Conservation (phyloP, 2,797 vertebrate species). For the Tinamus major region DNA sequence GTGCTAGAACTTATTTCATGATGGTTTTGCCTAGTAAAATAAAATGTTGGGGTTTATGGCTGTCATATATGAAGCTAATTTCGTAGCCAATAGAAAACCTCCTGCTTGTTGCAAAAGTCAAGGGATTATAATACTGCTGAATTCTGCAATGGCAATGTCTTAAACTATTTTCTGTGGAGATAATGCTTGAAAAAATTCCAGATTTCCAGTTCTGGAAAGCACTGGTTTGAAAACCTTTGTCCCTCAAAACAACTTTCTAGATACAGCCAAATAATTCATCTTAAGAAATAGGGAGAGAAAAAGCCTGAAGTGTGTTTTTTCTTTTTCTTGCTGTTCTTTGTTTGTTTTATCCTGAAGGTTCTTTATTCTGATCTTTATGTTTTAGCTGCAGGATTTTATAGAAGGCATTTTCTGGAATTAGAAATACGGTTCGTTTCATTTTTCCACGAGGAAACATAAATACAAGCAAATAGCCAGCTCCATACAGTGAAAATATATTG, state of each 20-base stretch:
- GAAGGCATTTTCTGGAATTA: not conserved
- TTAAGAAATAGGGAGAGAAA: not conserved
- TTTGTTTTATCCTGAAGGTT: not conserved
- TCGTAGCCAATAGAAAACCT: not conserved
- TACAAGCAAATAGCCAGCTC: conserved; percentile 7
- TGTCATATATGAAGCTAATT: not conserved
- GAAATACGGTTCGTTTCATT: not conserved
- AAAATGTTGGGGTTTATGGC: not conserved
- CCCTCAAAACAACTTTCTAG: not conserved
- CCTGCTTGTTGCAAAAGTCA: not conserved
- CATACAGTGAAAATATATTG: not conserved
- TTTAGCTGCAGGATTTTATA: not conserved
- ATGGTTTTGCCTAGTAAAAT: not conserved
- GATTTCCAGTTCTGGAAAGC: not conserved
- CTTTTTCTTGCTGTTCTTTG: no score
- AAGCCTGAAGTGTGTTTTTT: no score
- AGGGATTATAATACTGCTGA: conserved; percentile 1
- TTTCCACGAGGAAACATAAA: not conserved
- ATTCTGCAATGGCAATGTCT: not conserved
- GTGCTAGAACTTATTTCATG: not conserved
- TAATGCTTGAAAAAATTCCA: conserved; percentile 50
- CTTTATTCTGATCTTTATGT: not conserved
- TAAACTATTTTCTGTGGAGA: not conserved
- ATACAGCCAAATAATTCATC: not conserved
- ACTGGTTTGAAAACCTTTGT: conserved; percentile 3